Evolutionary conservation across 2,888 invertebrate genomes (phyloP).

Genomic region (Spialia ferax): DNA sequence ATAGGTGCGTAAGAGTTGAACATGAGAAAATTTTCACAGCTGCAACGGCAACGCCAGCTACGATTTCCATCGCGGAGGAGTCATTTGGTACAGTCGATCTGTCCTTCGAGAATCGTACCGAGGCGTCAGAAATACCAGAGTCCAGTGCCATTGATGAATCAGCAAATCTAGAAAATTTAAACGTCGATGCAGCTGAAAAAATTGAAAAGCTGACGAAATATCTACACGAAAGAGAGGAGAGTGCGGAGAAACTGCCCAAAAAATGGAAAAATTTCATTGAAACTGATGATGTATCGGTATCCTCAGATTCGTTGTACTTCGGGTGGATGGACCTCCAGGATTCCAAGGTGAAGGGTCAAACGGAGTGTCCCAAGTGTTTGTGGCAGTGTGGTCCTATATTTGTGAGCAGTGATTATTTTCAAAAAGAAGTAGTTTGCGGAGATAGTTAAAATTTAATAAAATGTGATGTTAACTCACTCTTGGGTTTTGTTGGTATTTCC

Average conservation of each 20-base stretch:
- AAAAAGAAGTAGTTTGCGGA: slow-evolving; percentile 59
- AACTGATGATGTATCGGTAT: slow-evolving; percentile 54
- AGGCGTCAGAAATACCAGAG: slow-evolving; percentile 59
- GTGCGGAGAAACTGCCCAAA: slow-evolving; percentile 56
- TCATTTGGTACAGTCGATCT: slow-evolving; percentile 62
- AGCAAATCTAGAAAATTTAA: slow-evolving; percentile 56
- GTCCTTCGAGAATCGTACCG: slow-evolving; percentile 65
- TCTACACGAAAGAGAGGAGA: slow-evolving; percentile 57
- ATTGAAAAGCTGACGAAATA: slow-evolving; percentile 82
- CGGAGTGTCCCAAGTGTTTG: slow-evolving; percentile 77
- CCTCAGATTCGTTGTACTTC: slow-evolving; percentile 49
- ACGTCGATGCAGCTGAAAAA: slow-evolving; percentile 74
- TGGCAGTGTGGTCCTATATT: slow-evolving; percentile 80
- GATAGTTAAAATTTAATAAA: slow-evolving; percentile 61
- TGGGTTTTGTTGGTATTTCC: too few relatives aligned
- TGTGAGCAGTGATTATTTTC: slow-evolving; percentile 67
- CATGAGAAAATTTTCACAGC: slow-evolving; percentile 75
- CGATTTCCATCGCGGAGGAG: slow-evolving; percentile 58
- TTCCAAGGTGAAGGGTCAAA: slow-evolving; percentile 46
- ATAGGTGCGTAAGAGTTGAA: slow-evolving; percentile 79
- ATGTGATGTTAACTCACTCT: neutral
- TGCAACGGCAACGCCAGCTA: slow-evolving; percentile 58
- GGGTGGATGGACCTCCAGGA: slow-evolving; percentile 66
- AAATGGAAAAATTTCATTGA: slow-evolving; percentile 74
- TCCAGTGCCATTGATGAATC: slow-evolving; percentile 57